Evolutionary conservation across 2,888 invertebrate species (phyloP).

Genomic region (Conops quadrifasciatus): DNA sequence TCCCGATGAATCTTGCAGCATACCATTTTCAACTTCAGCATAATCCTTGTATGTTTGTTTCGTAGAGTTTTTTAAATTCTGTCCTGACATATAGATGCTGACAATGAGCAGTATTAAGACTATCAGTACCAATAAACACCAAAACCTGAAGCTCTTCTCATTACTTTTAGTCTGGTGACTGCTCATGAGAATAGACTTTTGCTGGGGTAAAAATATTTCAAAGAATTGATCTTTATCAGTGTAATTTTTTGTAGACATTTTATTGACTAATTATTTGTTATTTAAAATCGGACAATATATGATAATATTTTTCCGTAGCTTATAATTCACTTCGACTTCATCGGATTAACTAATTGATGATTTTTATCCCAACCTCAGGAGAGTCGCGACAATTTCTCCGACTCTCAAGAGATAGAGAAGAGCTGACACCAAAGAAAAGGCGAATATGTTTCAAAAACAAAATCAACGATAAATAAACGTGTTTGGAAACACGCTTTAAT

Average conservation of each 20-base stretch:
- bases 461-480: slow-evolving; percentile 37
- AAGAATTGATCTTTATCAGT: neutral
- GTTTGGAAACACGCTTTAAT: neutral
- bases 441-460: neutral
- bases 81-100: neutral
- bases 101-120: neutral
- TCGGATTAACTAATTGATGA: neutral
- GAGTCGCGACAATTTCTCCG: neutral
- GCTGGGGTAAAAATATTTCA: neutral
- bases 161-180: neutral
- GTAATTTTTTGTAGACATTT: slow-evolving; percentile 31
- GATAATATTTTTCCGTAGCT: neutral
- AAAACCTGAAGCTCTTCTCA: neutral
- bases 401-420: neutral
- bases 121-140: neutral
- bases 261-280: neutral
- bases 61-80: neutral
- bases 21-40: neutral
- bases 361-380: neutral
- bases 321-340: slow-evolving; percentile 15
- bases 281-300: neutral
- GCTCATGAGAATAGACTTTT: neutral
- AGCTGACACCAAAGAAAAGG: slow-evolving; percentile 1
- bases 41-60: neutral
- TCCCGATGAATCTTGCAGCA: neutral